These are phyloP conservation scores for Diadegma fenestrale DNA, from an alignment of 2,888 invertebrate genomes.

Conservation along the genomic window DNA sequence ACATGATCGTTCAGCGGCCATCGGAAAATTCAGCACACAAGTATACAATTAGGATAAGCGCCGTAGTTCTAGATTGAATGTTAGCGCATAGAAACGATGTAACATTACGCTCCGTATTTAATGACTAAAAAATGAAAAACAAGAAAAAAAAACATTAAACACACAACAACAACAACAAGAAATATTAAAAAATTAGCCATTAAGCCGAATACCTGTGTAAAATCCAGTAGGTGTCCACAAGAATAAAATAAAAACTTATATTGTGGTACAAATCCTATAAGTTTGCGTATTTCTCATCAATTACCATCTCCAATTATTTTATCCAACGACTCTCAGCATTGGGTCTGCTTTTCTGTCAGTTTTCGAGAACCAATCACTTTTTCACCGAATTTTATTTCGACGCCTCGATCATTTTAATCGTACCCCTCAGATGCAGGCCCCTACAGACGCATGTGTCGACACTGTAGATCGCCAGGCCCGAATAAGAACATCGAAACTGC, in stretches of 20 bases:
- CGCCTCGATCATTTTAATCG: too few species aligned
- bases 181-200: slow-evolving; percentile 75
- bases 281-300: slow-evolving; percentile 20
- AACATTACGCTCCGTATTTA: slow-evolving; percentile 84
- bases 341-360: not conserved
- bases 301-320: not conserved
- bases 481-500: too few species aligned
- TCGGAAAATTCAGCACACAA: slow-evolving; percentile 82
- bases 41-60: slow-evolving; percentile 84
- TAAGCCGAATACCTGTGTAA: slow-evolving; percentile 85
- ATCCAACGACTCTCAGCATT: not conserved
- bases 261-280: slow-evolving; percentile 83
- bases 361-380: too few species aligned
- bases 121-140: slow-evolving; percentile 71
- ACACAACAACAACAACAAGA: slow-evolving; percentile 58
- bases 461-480: too few species aligned
- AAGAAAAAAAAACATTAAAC: slow-evolving; percentile 44
- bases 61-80: slow-evolving; percentile 84
- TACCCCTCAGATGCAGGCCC: too few species aligned
- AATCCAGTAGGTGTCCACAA: slow-evolving; percentile 85
- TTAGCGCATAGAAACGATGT: slow-evolving; percentile 84
- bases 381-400: too few species aligned
- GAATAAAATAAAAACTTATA: slow-evolving; percentile 85
- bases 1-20: slow-evolving; percentile 76
- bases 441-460: too few species aligned